Conservation (phyloP, 2,888 invertebrate genomes). For the Campoletis raptor region DNA sequence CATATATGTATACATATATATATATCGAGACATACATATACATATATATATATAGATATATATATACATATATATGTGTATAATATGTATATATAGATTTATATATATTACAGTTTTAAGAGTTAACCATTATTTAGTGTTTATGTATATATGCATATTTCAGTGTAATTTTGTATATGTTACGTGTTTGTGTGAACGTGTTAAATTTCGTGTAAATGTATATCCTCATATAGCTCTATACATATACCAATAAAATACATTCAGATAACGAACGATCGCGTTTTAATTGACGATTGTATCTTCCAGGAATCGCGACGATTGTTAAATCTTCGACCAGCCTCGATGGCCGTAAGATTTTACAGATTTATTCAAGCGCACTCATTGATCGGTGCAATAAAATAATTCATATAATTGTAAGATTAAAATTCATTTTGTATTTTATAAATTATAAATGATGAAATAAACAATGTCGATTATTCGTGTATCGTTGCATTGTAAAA, state of each 20-base stretch:
- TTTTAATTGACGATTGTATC: conserved; percentile 7
- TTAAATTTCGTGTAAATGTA: conserved; percentile 66
- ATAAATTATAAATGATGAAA: not conserved
- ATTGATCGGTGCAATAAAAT: not conserved
- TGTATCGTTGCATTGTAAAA: not conserved
- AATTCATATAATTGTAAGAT: not conserved
- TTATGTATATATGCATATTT: conserved; percentile 51
- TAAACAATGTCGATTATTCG: not conserved
- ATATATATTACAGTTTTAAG: conserved; percentile 62
- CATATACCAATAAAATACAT: conserved; percentile 77
- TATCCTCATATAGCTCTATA: conserved; percentile 73
- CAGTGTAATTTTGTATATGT: conserved; percentile 57
- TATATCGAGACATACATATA: conserved; percentile 11
- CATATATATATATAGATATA: conserved; percentile 42
- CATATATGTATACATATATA: conserved; percentile 47
- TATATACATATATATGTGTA: conserved; percentile 43
- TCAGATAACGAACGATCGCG: conserved; percentile 70
- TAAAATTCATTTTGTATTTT: not conserved
- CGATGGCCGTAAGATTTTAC: conserved; percentile 3
- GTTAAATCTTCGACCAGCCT: not conserved
- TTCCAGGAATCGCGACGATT: not conserved
- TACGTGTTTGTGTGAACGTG: conserved; percentile 55
- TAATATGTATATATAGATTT: conserved; percentile 53
- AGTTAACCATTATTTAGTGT: conserved; percentile 65
- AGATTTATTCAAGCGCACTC: not conserved